Conservation (phyloP, 2,113 vertebrate genomes). For the Hassar affinis region DNA sequence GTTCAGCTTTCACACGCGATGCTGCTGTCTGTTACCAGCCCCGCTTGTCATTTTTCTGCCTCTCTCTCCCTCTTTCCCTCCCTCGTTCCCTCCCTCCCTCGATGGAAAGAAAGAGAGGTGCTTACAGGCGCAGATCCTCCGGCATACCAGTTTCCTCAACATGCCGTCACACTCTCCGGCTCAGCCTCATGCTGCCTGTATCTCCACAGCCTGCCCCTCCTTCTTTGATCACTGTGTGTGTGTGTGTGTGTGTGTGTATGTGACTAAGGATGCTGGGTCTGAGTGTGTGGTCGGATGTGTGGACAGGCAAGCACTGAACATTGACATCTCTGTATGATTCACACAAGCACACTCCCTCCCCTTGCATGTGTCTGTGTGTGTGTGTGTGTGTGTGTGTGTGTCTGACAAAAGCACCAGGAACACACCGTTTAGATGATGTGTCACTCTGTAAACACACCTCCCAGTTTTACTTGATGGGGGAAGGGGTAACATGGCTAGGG, state of each 20-base stretch:
- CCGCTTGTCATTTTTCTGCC: neutral
- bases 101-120: constrained; percentile 48
- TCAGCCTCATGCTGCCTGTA: constrained; percentile 58
- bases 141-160: constrained; percentile 85
- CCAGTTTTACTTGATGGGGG: constrained; percentile 28
- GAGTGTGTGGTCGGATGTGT: neutral
- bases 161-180: constrained; percentile 67
- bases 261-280: neutral
- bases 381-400: constrained; percentile 23
- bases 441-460: constrained; percentile 32
- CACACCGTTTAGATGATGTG: constrained; percentile 14
- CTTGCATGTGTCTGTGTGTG: constrained; percentile 1
- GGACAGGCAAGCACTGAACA: constrained; percentile 2
- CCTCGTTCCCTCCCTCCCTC: constrained; percentile 26
- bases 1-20: neutral
- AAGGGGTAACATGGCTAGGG: constrained; percentile 14
- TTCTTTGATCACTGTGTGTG: constrained; percentile 8
- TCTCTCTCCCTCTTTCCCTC: neutral
- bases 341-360: constrained; percentile 6
- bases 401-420: neutral
- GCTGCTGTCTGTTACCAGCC: neutral
- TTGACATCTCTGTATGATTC: neutral
- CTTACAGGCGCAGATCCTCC: constrained; percentile 82
- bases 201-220: constrained; percentile 47
- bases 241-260: constrained; percentile 22